Percentiles rank a stretch among this genome's conserved stretches.
Evolutionary conservation across 1,140 invertebrate species (phyloP).

Genomic region (Aphis craccivora): DNA sequence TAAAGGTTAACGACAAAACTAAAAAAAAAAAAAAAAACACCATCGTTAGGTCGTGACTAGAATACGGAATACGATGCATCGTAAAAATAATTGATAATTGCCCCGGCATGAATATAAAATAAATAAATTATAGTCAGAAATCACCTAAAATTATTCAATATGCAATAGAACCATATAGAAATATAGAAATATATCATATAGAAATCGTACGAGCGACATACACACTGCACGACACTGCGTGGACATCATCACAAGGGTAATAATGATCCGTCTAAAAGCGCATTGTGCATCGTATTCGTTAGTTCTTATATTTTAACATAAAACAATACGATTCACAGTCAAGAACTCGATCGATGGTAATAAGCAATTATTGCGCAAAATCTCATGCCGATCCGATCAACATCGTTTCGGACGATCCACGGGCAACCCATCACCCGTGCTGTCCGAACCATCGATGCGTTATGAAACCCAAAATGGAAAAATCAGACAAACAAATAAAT

Average conservation of each 20-base stretch:
- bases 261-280: no score
- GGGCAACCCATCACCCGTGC: no score
- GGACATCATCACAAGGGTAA: not conserved
- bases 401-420: no score
- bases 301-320: not conserved
- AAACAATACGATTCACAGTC: not conserved
- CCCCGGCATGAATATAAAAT: not conserved
- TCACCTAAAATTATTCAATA: not conserved
- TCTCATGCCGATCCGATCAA: not conserved
- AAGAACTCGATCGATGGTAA: not conserved
- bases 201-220: not conserved
- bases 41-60: not conserved
- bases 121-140: not conserved
- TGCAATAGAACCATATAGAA: not conserved
- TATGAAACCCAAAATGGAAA: no score
- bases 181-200: no score
- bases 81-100: not conserved
- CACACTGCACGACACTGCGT: not conserved
- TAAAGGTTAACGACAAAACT: not conserved
- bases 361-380: not conserved
- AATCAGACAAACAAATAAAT: not conserved
- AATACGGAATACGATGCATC: not conserved
- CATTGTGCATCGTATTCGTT: no score
- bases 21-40: not conserved
- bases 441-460: no score